A percentile compares a stretch with the other conserved stretches of the same genome.
phyloP scores from a whole-genome alignment of 2,888 invertebrate genomes.

The Hirtodrosophila trivittata region DNA sequence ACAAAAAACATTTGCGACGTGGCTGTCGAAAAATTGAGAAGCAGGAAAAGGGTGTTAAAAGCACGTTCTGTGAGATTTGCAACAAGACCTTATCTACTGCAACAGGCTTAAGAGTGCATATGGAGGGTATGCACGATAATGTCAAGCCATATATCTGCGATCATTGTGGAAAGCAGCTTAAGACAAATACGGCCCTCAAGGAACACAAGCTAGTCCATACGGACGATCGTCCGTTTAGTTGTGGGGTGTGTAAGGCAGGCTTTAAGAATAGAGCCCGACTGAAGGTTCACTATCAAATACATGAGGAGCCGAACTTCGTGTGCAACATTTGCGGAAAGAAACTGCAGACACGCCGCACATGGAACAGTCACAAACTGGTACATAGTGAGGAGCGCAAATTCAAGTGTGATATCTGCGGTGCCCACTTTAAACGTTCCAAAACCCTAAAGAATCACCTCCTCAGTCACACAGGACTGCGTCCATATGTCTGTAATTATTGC shows the following conservation, averaged over 20 bases:
- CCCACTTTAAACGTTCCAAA: conserved; percentile 82
- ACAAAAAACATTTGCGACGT: conserved; percentile 49
- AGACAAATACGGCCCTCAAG: conserved; percentile 84
- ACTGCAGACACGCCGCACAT: conserved; percentile 84
- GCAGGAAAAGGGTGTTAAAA: conserved; percentile 32
- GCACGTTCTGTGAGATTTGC: conserved; percentile 51
- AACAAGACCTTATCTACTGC: conserved; percentile 56
- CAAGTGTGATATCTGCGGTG: conserved; percentile 82
- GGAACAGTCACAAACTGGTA: conserved; percentile 84
- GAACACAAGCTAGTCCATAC: conserved; percentile 85
- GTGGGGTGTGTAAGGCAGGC: conserved; percentile 81
- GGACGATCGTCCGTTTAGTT: conserved; percentile 84
- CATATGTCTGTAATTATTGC: conserved; percentile 83
- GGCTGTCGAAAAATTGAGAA: conserved; percentile 33
- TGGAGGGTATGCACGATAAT: conserved; percentile 79
- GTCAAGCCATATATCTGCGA: conserved; percentile 84
- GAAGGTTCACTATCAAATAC: conserved; percentile 83
- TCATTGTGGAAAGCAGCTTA: conserved; percentile 84
- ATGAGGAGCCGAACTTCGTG: conserved; percentile 82
- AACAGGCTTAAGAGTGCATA: conserved; percentile 72
- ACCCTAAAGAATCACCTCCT: conserved; percentile 83
- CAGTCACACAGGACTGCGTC: conserved; percentile 81
- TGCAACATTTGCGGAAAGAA: conserved; percentile 83
- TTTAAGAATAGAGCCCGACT: conserved; percentile 82
- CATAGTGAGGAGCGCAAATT: conserved; percentile 81